These are phyloP conservation scores for Alethe diademata DNA, from an alignment of 2,113 vertebrate species.

Conservation along the genomic window DNA sequence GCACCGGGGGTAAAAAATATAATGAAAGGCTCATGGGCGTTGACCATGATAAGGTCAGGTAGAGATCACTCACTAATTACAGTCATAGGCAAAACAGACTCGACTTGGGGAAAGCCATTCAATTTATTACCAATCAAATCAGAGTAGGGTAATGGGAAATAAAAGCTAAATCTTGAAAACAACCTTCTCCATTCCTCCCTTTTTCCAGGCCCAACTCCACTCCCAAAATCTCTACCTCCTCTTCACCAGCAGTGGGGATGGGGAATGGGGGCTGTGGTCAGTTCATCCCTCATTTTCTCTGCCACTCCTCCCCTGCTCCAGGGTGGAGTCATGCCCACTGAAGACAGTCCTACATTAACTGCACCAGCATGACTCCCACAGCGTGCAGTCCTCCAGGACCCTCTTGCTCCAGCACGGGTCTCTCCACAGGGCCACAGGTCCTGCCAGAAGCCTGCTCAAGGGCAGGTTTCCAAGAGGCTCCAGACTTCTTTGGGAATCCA, in stretches of 20 bases:
- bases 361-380: not conserved
- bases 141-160: not conserved
- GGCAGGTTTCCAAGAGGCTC: not conserved
- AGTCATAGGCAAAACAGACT: not conserved
- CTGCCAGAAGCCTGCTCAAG: not conserved
- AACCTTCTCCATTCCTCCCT: not conserved
- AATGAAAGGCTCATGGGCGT: not conserved
- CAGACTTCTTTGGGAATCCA: not conserved
- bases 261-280: not conserved
- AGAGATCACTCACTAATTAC: not conserved
- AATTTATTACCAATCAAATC: not conserved
- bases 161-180: not conserved
- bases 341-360: not conserved
- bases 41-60: not conserved
- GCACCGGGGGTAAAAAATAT: fast-evolving
- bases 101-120: not conserved
- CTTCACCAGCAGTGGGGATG: not conserved
- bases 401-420: not conserved
- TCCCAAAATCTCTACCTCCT: not conserved
- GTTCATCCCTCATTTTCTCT: not conserved
- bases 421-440: not conserved
- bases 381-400: not conserved
- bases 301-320: not conserved
- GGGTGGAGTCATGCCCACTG: fast-evolving
- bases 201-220: not conserved